A percentile compares a stretch with the other conserved stretches of the same genome.
Evolutionary conservation across 2,113 vertebrate species (phyloP).

Genomic region (Sylvietta virens): DNA sequence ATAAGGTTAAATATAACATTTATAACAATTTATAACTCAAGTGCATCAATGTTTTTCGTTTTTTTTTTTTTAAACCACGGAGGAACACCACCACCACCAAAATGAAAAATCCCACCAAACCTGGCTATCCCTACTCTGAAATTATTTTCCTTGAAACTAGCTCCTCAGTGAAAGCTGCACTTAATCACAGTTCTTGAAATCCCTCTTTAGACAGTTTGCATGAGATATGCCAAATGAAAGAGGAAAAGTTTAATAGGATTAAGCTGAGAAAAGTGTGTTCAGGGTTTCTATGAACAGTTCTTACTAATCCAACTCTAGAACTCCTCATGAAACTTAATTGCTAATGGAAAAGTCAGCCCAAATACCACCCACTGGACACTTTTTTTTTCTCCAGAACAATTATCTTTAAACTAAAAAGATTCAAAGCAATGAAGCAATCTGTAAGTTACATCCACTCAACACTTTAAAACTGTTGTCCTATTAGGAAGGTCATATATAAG

Average conservation of each 20-base stretch:
- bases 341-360: not conserved
- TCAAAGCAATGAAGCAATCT: not conserved
- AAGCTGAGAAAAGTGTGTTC: not conserved
- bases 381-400: not conserved
- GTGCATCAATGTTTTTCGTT: not conserved
- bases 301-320: not conserved
- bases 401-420: not conserved
- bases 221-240: not conserved
- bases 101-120: not conserved
- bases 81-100: not conserved
- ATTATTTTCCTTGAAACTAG: not conserved
- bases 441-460: not conserved
- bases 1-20: not conserved
- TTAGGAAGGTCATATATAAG: not conserved
- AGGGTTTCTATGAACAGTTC: not conserved
- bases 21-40: not conserved
- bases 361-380: not conserved
- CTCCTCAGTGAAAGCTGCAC: not conserved
- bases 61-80: not conserved
- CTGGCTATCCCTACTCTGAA: not conserved
- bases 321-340: not conserved
- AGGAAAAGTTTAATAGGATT: not conserved
- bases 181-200: not conserved
- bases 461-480: not conserved
- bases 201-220: not conserved